Conservation (phyloP, 2,113 vertebrate species). For the Atherinomorus stipes region DNA sequence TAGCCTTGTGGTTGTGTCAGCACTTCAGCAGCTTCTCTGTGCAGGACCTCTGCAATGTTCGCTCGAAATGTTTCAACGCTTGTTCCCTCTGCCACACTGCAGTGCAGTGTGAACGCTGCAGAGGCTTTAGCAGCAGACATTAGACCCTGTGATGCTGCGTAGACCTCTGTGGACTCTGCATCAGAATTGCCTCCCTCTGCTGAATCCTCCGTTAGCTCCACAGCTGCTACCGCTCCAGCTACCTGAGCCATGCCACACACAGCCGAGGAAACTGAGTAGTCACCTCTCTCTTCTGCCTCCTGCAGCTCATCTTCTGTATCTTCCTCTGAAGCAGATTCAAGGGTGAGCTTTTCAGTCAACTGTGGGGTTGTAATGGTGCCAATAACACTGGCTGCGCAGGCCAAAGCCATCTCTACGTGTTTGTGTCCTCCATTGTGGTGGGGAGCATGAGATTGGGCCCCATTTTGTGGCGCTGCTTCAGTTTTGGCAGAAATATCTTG, state of each 20-base stretch:
- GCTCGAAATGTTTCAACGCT: conserved; percentile 85
- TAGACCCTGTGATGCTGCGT: conserved; percentile 81
- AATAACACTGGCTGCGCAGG: conserved; percentile 92
- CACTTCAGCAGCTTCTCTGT: conserved; percentile 87
- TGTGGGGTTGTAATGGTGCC: conserved; percentile 93
- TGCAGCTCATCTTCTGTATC: conserved; percentile 53
- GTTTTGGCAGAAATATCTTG: conserved; percentile 66
- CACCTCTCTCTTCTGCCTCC: conserved; percentile 47
- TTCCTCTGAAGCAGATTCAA: conserved; percentile 79
- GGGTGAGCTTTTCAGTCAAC: conserved; percentile 85
- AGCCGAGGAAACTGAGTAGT: conserved; percentile 90
- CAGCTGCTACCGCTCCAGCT: conserved; percentile 89
- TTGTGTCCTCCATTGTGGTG: conserved; percentile 68
- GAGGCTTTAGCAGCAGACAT: conserved; percentile 85
- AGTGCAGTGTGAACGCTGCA: conserved; percentile 82
- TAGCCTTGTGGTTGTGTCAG: conserved; percentile 86
- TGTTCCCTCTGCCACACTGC: conserved; percentile 83
- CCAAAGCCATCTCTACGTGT: conserved; percentile 89
- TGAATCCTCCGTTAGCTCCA: conserved; percentile 84
- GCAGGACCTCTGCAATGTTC: conserved; percentile 88
- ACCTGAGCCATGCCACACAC: conserved; percentile 92
- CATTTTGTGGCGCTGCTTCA: conserved; percentile 61
- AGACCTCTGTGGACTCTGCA: conserved; percentile 63
- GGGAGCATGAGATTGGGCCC: conserved; percentile 19
- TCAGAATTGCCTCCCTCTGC: conserved; percentile 50